Evolutionary conservation across 1,140 invertebrate genomes (phyloP).

Genomic region (Apis florea): DNA sequence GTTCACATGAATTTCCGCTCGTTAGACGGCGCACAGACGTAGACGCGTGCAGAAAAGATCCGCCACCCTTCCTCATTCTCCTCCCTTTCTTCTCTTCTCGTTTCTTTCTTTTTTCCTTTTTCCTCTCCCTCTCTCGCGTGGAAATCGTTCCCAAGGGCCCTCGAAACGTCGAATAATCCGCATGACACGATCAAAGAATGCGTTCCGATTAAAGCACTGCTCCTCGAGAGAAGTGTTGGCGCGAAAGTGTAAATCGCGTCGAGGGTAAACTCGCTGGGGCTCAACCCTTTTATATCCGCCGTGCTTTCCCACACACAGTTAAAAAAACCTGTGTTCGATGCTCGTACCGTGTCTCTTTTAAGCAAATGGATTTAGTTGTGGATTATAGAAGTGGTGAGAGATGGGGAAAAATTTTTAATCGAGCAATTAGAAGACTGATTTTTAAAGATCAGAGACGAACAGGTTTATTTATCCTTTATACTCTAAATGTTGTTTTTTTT

Average conservation of each 20-base stretch:
- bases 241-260: not conserved
- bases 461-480: too few relatives aligned
- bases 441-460: too few relatives aligned
- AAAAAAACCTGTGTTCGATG: not conserved
- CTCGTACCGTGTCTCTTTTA: too few relatives aligned
- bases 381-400: too few relatives aligned
- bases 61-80: not conserved
- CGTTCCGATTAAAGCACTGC: constrained; percentile 46
- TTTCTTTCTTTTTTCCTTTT: not conserved
- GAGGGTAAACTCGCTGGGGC: not conserved
- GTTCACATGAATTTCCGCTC: constrained; percentile 60
- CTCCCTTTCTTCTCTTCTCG: not conserved
- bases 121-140: not conserved
- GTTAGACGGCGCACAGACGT: constrained; percentile 53
- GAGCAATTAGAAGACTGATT: too few relatives aligned
- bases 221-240: constrained; percentile 3
- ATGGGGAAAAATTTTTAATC: too few relatives aligned
- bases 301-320: not conserved
- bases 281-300: not conserved
- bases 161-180: constrained; percentile 24
- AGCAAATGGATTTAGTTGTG: too few relatives aligned
- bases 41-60: not conserved
- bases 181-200: constrained; percentile 48
- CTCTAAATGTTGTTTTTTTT: too few relatives aligned
- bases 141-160: constrained; percentile 46